Evolutionary conservation across 2,888 invertebrate genomes (phyloP).

Genomic region (Eristalis pertinax): DNA sequence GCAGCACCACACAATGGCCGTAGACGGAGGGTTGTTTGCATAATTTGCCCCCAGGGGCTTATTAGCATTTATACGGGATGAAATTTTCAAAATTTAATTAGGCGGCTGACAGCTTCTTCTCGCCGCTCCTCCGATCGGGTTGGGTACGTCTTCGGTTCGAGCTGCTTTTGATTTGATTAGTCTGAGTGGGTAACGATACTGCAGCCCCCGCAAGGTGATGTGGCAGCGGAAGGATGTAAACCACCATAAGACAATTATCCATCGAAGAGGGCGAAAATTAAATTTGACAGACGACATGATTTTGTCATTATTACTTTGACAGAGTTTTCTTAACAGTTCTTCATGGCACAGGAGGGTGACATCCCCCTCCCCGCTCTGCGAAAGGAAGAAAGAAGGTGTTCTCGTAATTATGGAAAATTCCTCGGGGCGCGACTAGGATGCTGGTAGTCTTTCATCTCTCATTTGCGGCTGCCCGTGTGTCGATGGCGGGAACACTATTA

Average conservation of each 20-base stretch:
- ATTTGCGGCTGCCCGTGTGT: neutral
- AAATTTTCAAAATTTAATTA: constrained; percentile 72
- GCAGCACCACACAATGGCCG: constrained; percentile 15
- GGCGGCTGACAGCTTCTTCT: constrained; percentile 69
- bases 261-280: constrained; percentile 57
- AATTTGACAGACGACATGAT: constrained; percentile 68
- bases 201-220: neutral
- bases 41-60: constrained; percentile 64
- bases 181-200: constrained; percentile 25
- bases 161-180: constrained; percentile 68
- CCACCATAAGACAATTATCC: constrained; percentile 21
- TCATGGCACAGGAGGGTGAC: neutral
- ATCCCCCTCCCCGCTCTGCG: neutral
- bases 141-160: constrained; percentile 42
- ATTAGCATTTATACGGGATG: constrained; percentile 69
- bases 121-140: constrained; percentile 39
- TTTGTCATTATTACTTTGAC: constrained; percentile 67
- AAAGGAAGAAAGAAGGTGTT: neutral
- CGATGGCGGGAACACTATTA: constrained; percentile 42
- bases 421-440: constrained; percentile 10
- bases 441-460: constrained; percentile 5
- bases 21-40: constrained; percentile 65
- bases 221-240: neutral
- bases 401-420: constrained; percentile 43
- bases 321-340: constrained; percentile 56